Percentiles rank a stretch among this genome's conserved stretches.
phyloP scores from a whole-genome alignment of 2,888 invertebrate species.

The Helicoverpa assulta region DNA sequence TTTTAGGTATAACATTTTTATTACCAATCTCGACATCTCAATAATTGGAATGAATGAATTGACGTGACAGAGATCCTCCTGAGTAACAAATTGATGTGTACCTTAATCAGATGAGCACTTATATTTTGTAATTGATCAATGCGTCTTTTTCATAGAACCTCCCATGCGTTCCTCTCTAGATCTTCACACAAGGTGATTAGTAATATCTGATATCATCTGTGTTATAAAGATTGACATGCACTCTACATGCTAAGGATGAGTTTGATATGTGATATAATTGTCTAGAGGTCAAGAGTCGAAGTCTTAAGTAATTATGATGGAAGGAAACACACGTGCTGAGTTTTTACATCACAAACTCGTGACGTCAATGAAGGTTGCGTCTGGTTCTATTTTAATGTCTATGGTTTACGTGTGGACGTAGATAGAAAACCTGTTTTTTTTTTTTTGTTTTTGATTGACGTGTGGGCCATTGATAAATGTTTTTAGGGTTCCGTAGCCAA shows the following conservation, averaged over 20 bases:
- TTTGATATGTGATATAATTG: constrained; percentile 28
- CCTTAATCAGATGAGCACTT: not conserved
- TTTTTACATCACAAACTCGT: constrained; percentile 27
- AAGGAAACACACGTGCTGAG: constrained; percentile 37
- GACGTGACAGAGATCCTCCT: too few relatives aligned
- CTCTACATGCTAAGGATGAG: constrained; percentile 36
- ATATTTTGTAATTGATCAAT: not conserved
- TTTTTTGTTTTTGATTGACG: not conserved
- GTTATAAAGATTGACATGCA: constrained; percentile 21
- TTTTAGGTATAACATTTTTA: too few relatives aligned
- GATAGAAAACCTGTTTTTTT: not conserved
- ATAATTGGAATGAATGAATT: too few relatives aligned
- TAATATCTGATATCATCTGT: constrained; percentile 21
- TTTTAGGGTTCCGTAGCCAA: not conserved
- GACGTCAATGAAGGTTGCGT: not conserved
- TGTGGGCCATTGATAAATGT: not conserved
- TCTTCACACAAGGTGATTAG: not conserved
- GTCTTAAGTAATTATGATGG: constrained; percentile 42
- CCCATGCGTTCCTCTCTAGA: not conserved
- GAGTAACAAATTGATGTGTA: too few relatives aligned
- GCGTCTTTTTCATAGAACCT: not conserved
- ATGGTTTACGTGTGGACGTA: not conserved
- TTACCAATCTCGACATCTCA: too few relatives aligned
- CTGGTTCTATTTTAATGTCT: not conserved
- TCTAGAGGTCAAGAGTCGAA: constrained; percentile 24